These are phyloP conservation scores for Platorchestia sp. DNA, from an alignment of 1,140 invertebrate genomes.

Conservation along the genomic window DNA sequence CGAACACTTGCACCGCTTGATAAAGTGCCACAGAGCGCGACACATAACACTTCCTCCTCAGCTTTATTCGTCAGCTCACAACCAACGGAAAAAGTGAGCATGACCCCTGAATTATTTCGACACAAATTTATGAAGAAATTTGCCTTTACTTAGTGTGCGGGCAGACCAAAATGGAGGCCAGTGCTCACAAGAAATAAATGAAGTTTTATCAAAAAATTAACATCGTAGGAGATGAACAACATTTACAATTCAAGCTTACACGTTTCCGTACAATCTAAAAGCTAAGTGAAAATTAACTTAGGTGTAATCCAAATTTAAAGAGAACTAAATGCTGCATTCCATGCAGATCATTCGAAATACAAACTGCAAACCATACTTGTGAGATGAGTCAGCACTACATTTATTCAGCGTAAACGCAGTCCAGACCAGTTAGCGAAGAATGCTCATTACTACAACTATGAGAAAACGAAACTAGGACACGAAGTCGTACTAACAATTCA, in stretches of 20 bases:
- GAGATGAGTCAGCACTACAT: not conserved
- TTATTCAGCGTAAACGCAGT: not conserved
- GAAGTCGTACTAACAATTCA: not conserved
- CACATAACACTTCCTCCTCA: conserved; percentile 2
- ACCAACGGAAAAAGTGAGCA: not conserved
- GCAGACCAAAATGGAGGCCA: not conserved
- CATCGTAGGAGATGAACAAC: not conserved
- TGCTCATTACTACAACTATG: not conserved
- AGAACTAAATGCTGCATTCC: not conserved
- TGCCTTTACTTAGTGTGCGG: not conserved
- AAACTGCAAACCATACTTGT: not conserved
- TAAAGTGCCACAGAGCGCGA: conserved; percentile 8
- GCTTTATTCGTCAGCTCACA: not conserved
- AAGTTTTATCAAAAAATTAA: not conserved
- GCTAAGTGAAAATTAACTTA: not conserved
- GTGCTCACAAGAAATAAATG: not conserved
- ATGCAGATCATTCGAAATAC: not conserved
- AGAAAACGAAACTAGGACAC: not conserved
- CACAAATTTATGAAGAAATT: not conserved
- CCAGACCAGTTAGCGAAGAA: not conserved
- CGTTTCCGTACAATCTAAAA: not conserved
- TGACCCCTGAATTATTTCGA: not conserved
- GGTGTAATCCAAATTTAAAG: not conserved
- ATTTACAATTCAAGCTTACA: not conserved
- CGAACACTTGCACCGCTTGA: conserved; percentile 11